Base-by-base conservation (phyloP, 2,888 invertebrate genomes). In the Orthonevra nobilis region DNA sequence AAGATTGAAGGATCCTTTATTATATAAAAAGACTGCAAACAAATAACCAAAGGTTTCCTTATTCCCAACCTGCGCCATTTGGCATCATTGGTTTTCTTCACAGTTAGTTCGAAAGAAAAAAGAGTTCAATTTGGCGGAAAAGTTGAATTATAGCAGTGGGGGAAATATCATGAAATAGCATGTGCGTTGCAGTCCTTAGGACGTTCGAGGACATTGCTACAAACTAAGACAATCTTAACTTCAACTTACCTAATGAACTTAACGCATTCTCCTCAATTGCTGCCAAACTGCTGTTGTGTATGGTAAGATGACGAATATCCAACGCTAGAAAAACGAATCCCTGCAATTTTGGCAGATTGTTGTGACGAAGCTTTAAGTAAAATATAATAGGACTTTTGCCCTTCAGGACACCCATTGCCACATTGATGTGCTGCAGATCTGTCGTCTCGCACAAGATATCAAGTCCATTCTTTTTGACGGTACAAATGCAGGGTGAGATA, bases 371-470 rank as follows among this genome's bases (percentile, higher is more conserved):
- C 87, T 96, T 96, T 82, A 97, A 90, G 89, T 97, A 96, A 89
- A 95, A 96, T 83, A 96, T 95, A 81, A 96, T 92, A 85, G 93
- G 92, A 82, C 93, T 92, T 85, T 93, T 94, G 75, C 94, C 94
- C 85, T 96, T 95, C 30, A 96, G 91, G 9, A 92, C 92, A 85
- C 93, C 92, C 95, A 96, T 96, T 9, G 96, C 95, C 87, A 92
- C 91, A 77, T 90, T 92, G 86, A 96, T 95, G 85, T 95, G 94
- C 82, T 91, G 91, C 83, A 93, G 92, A 86, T 96, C 95, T 56
- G 96, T 96, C 84, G 94, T 93, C 90, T 96, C 96, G 91, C 96
- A 97, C 81, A 95, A 91, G 81, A 97, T 93, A 87, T 97, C 96
- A 83, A 97, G 91, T 42, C 96, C 96, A 85, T 95, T 94, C 89